Percentiles rank a stretch among this genome's conserved stretches.
Evolutionary conservation across 2,888 invertebrate genomes (phyloP).

Genomic region (Drosophila parthenogenetica): DNA sequence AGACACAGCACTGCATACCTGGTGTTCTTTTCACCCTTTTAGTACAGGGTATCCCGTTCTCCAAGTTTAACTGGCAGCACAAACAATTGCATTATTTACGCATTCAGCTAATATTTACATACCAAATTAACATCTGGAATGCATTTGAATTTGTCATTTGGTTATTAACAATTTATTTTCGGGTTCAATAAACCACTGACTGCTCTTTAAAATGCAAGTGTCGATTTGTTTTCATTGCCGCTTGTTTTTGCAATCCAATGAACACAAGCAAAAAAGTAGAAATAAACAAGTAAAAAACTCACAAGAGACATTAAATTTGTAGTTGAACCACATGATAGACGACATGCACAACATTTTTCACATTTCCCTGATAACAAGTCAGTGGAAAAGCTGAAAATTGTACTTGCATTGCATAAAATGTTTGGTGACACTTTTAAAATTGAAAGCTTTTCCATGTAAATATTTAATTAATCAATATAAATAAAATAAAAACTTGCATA

Average conservation of each 20-base stretch:
- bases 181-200: conserved; percentile 56
- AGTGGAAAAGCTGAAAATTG: not conserved
- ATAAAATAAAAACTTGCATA: no score
- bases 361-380: not conserved
- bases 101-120: conserved; percentile 20
- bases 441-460: not conserved
- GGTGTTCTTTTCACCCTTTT: no score
- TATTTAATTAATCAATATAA: no score
- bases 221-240: conserved; percentile 25
- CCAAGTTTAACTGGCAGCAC: not conserved
- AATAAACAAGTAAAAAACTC: conserved; percentile 36
- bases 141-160: conserved; percentile 9
- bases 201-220: conserved; percentile 46
- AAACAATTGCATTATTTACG: conserved; percentile 13
- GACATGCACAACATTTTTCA: conserved; percentile 20
- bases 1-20: not conserved
- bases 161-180: conserved; percentile 25
- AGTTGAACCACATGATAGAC: conserved; percentile 16
- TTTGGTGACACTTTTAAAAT: not conserved
- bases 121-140: conserved; percentile 19
- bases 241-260: conserved; percentile 29
- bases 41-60: not conserved
- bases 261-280: conserved; percentile 6
- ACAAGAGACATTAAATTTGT: conserved; percentile 39
- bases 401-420: not conserved